Conservation (phyloP, 2,888 invertebrate species). For the Actias luna region DNA sequence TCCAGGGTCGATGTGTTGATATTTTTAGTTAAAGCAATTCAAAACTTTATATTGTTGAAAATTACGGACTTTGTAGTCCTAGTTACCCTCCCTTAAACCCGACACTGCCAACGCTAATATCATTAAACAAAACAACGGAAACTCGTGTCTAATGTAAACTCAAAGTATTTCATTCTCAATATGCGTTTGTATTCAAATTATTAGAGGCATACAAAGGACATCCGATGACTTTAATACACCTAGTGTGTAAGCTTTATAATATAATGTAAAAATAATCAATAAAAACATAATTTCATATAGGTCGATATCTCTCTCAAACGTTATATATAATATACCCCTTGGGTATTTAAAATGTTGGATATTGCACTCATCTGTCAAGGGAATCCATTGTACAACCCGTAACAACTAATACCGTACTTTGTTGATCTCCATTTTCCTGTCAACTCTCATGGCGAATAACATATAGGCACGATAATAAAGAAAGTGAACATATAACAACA, state of each 20-base stretch:
- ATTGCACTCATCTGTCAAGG: conserved; percentile 29
- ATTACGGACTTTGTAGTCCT: no score
- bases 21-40: neutral
- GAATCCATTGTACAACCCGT: conserved; percentile 45
- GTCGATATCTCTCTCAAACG: neutral
- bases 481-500: conserved; percentile 70
- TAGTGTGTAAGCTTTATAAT: neutral
- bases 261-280: neutral
- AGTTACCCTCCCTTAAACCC: neutral
- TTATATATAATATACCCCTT: neutral
- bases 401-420: conserved; percentile 44
- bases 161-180: neutral
- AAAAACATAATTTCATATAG: neutral
- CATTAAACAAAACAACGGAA: neutral
- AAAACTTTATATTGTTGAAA: no score
- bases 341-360: neutral
- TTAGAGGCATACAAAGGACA: neutral
- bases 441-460: conserved; percentile 53
- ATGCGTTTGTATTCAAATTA: neutral
- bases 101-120: neutral
- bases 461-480: conserved; percentile 55
- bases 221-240: neutral
- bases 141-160: neutral
- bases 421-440: conserved; percentile 37
- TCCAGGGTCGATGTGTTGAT: neutral